Conservation (phyloP, 2,113 vertebrate species). For the Aegotheles bennettii region DNA sequence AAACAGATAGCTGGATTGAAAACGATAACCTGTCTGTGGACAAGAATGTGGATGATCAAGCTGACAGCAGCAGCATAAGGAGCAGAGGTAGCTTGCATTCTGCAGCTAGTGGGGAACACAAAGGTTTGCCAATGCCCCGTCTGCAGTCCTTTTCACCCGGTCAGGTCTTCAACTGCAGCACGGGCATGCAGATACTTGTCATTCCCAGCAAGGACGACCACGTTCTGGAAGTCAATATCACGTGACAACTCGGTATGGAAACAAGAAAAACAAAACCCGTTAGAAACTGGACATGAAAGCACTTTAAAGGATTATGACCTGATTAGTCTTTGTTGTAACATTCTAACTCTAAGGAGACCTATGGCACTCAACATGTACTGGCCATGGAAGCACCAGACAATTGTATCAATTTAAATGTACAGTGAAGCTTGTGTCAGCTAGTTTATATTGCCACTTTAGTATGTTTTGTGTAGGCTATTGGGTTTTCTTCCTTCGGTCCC, state of each 20-base stretch:
- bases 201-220: constrained; percentile 92
- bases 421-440: constrained; percentile 62
- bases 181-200: constrained; percentile 85
- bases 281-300: constrained; percentile 57
- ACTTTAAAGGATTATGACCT: constrained; percentile 58
- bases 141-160: constrained; percentile 87
- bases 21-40: constrained; percentile 92
- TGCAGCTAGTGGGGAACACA: constrained; percentile 77
- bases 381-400: constrained; percentile 52
- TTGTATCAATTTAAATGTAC: constrained; percentile 64
- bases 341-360: constrained; percentile 42
- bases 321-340: constrained; percentile 22
- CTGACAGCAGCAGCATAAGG: constrained; percentile 83
- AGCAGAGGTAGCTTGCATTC: constrained; percentile 83
- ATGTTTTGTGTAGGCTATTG: constrained; percentile 31
- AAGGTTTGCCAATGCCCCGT: constrained; percentile 89
- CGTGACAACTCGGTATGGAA: constrained; percentile 75
- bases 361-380: not conserved
- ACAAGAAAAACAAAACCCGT: not conserved
- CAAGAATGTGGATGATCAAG: constrained; percentile 85
- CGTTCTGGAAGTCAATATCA: constrained; percentile 92
- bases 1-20: constrained; percentile 91
- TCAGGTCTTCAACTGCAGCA: constrained; percentile 91
- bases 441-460: constrained; percentile 37
- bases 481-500: constrained; percentile 9